Evolutionary conservation across 2,888 invertebrate species (phyloP).

Genomic region (Agrochola litura): DNA sequence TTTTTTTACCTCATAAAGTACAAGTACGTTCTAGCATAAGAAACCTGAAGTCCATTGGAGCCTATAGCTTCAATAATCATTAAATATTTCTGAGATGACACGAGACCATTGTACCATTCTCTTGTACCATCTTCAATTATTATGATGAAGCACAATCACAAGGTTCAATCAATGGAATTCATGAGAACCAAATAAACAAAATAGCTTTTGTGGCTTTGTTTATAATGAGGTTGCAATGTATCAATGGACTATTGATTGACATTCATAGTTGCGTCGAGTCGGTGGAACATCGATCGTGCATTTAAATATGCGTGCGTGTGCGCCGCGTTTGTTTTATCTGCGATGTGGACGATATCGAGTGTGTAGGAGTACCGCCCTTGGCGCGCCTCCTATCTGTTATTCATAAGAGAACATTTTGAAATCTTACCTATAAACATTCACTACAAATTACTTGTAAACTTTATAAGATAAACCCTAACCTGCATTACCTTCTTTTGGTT

Average conservation of each 20-base stretch:
- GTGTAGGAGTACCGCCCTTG: slow-evolving; percentile 76
- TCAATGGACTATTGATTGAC: slow-evolving; percentile 71
- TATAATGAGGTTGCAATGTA: slow-evolving; percentile 57
- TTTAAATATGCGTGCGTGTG: slow-evolving; percentile 74
- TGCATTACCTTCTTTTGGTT: slow-evolving; percentile 17
- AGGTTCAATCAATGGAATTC: slow-evolving; percentile 17
- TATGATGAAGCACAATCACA: slow-evolving; percentile 30
- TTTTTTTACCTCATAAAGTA: slow-evolving; percentile 18
- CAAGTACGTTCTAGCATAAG: slow-evolving; percentile 1
- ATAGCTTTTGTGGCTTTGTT: slow-evolving; percentile 68
- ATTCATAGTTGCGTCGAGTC: slow-evolving; percentile 68
- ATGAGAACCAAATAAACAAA: slow-evolving; percentile 47
- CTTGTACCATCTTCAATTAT: slow-evolving; percentile 12
- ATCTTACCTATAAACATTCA: slow-evolving; percentile 67
- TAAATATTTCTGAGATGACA: slow-evolving; percentile 12
- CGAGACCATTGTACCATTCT: slow-evolving; percentile 36
- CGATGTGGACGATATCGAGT: slow-evolving; percentile 67
- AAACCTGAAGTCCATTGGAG: neutral
- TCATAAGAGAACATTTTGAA: slow-evolving; percentile 69
- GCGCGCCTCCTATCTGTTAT: slow-evolving; percentile 70
- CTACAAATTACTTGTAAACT: slow-evolving; percentile 62
- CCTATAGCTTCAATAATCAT: slow-evolving; percentile 3
- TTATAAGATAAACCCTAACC: slow-evolving; percentile 36
- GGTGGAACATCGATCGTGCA: slow-evolving; percentile 66
- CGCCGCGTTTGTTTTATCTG: slow-evolving; percentile 67